Evolutionary conservation across 2,797 vertebrate species (phyloP), one percentile per base, ranked within the genome.

Genomic region (Tympanoctomys barrerae): DNA sequence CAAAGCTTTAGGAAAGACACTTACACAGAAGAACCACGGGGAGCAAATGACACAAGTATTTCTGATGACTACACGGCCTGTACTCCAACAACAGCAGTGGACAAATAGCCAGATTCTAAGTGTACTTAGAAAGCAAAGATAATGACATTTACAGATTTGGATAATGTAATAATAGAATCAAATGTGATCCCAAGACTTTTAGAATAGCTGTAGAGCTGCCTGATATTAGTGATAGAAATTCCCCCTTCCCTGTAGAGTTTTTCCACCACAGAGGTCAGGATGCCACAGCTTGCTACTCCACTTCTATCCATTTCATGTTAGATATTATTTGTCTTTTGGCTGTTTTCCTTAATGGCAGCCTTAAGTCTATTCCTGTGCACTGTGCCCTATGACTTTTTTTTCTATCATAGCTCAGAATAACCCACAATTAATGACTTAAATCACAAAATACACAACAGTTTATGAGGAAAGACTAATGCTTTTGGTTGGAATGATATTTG

Each of bases 401-500:
- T 7, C 71, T 81, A 59, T 62, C 36, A 68, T 81, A 90, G 33
- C 3, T 89, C 57, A 64, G 89, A 90, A 59, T 42, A 85, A 33
- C 36, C 75, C 73, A 86, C 78, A 89, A 7, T 57, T 49, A 82
- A 24, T 86, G n/a, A 28, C 46, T 91, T 70, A 52, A 80, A 61
- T 46, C 11, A 31, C 78, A 90, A 80, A 73, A 1, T 10, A 39
- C 31, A 57, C 16, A 18, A 57, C 54, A 91, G 87, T 96, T 97
- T 97, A 97, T 96, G 97, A 94, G 80, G 90, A 88, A 97, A 88
- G 79, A 90, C 87, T 64, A 97, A 19, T 57, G 94, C 90, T 97
- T 97, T 97, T 90, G 78, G 92, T 98, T 94, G 97, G 93, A 97
- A 97, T 94, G 96, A 88, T 88, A 64, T 92, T 95, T 97, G 90